A percentile compares a stretch with the other conserved stretches of the same genome.
These are phyloP conservation scores for Leiothrix lutea DNA, from an alignment of 2,113 vertebrate genomes.

Conservation along the genomic window DNA sequence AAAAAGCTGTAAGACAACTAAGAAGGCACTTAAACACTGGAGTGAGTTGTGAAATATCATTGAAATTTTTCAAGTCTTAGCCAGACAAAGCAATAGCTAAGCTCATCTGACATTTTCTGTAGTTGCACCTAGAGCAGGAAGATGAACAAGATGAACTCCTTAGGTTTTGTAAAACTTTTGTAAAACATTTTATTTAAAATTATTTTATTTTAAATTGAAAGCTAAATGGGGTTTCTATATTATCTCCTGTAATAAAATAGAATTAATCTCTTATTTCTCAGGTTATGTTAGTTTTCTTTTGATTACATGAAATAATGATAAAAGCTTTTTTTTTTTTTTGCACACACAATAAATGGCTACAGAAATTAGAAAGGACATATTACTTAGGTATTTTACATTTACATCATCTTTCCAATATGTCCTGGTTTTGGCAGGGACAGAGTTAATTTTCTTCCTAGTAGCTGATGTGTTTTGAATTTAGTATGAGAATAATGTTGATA, in stretches of 20 bases:
- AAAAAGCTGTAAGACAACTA: background rate
- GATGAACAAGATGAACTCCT: background rate
- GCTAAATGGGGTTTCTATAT: background rate
- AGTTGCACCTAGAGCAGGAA: background rate
- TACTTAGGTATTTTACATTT: background rate
- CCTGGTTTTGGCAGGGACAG: background rate
- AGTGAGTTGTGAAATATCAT: background rate
- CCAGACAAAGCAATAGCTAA: background rate
- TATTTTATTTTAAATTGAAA: background rate
- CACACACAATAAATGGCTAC: background rate
- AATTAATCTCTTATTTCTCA: background rate
- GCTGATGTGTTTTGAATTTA: background rate
- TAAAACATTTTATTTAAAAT: background rate
- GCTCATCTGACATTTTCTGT: background rate
- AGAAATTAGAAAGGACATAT: background rate
- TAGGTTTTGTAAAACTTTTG: background rate
- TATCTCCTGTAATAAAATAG: background rate
- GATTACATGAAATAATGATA: background rate
- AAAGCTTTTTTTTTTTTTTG: background rate
- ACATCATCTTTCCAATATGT: background rate
- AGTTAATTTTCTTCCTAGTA: background rate
- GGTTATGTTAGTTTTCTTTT: background rate
- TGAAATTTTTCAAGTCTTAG: background rate
- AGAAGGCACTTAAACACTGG: background rate
- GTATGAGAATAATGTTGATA: background rate